These are phyloP conservation scores for Hypomesus transpacificus DNA, from an alignment of 2,113 vertebrate species.

Conservation along the genomic window DNA sequence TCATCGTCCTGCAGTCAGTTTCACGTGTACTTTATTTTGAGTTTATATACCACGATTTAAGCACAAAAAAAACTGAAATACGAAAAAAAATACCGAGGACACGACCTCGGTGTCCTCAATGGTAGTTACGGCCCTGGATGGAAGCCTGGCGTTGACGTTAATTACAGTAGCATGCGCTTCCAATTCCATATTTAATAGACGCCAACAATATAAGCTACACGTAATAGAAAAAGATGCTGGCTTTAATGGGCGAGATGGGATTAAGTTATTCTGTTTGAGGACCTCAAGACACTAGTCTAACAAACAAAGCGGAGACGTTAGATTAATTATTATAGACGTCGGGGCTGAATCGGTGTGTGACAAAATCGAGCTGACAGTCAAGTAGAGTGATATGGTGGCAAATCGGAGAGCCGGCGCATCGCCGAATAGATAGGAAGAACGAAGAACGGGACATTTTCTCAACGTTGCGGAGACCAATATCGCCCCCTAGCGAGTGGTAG, in stretches of 20 bases:
- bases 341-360: conserved; percentile 62
- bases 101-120: too few relatives aligned
- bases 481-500: conserved; percentile 63
- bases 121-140: too few relatives aligned
- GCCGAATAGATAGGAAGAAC: background rate
- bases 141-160: conserved; percentile 51
- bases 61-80: too few relatives aligned
- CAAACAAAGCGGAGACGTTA: conserved; percentile 64
- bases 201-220: conserved; percentile 39
- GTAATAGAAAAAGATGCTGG: conserved; percentile 60
- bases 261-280: conserved; percentile 55
- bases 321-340: conserved; percentile 63
- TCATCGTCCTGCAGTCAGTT: too few relatives aligned
- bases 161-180: conserved; percentile 52
- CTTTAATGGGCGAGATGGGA: conserved; percentile 48
- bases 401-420: conserved; percentile 20
- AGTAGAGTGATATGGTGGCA: conserved; percentile 29
- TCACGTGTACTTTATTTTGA: too few relatives aligned
- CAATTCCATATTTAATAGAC: conserved; percentile 53
- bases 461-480: conserved; percentile 59
- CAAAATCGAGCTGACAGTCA: conserved; percentile 64
- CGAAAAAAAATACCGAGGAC: too few relatives aligned
- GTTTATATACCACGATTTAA: too few relatives aligned
- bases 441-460: background rate
- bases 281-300: conserved; percentile 58